Evolutionary conservation across 2,888 invertebrate genomes (phyloP).

Genomic region (Artemia sinica): DNA sequence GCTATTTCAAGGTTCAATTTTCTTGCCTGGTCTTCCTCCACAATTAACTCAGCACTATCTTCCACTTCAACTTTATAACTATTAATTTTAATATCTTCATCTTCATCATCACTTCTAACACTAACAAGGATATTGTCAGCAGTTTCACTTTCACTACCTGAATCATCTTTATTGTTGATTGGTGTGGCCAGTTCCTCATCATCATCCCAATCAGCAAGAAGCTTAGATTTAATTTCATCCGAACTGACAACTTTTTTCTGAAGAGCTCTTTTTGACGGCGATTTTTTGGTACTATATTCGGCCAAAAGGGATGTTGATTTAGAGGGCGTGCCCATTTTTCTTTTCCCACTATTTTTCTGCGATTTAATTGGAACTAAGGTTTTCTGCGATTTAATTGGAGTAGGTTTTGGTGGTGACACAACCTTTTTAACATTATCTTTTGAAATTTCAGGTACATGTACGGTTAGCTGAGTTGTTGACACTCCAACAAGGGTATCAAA

Average conservation of each 20-base stretch:
- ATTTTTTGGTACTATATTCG: neutral
- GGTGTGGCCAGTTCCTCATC: constrained; percentile 33
- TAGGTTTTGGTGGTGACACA: neutral
- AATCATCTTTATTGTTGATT: neutral
- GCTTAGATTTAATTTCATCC: constrained; percentile 46
- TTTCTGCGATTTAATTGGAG: neutral
- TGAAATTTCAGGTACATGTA: neutral
- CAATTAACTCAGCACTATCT: neutral
- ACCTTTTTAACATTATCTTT: neutral
- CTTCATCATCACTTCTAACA: neutral
- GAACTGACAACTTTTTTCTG: constrained; percentile 17
- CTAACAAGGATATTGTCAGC: neutral
- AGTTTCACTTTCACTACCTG: neutral
- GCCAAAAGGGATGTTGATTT: neutral
- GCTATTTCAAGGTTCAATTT: neutral
- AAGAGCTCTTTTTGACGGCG: constrained; percentile 16
- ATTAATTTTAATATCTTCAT: neutral
- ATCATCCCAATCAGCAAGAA: constrained; percentile 62
- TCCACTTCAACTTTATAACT: neutral
- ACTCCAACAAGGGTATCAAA: neutral
- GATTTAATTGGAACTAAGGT: neutral
- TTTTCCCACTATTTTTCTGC: neutral
- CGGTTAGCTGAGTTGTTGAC: neutral
- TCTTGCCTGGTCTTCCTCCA: neutral
- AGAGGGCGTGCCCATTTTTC: neutral